Conservation (phyloP, 2,113 vertebrate genomes). For the Pangasianodon gigas region DNA sequence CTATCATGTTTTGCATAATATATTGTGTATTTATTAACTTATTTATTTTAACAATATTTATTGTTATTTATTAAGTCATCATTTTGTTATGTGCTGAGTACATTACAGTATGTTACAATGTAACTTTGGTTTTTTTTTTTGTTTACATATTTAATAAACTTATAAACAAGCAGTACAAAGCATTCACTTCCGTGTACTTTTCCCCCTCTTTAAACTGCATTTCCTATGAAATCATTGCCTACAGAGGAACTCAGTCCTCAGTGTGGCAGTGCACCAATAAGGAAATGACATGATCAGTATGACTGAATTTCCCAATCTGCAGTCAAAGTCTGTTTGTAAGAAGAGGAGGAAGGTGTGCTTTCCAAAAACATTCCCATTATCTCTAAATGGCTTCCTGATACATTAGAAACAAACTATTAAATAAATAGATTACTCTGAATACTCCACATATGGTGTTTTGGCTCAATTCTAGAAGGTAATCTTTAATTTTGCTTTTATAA, state of each 20-base stretch:
- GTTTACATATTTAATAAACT: constrained; percentile 33
- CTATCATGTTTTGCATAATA: constrained; percentile 60
- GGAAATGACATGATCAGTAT: constrained; percentile 42
- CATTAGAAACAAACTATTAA: constrained; percentile 8
- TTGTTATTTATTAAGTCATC: constrained; percentile 53
- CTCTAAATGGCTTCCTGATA: constrained; percentile 58
- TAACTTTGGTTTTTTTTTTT: neutral
- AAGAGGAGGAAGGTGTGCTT: constrained; percentile 73
- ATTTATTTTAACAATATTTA: constrained; percentile 62
- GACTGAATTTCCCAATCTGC: constrained; percentile 57
- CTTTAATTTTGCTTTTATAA: neutral
- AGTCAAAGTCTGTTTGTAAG: constrained; percentile 24
- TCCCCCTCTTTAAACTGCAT: neutral
- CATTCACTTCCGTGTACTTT: neutral
- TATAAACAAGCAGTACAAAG: constrained; percentile 4
- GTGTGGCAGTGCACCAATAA: constrained; percentile 14
- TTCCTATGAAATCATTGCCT: neutral
- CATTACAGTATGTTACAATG: constrained; percentile 28
- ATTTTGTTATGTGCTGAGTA: constrained; percentile 13
- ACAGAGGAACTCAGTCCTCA: neutral
- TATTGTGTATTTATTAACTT: constrained; percentile 64
- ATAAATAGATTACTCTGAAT: neutral
- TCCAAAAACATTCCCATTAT: constrained; percentile 69
- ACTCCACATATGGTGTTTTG: neutral
- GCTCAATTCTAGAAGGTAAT: neutral